A percentile compares a stretch with the other conserved stretches of the same genome.
Conservation (phyloP, 2,888 invertebrate genomes). For the Geophilus truncorum region DNA sequence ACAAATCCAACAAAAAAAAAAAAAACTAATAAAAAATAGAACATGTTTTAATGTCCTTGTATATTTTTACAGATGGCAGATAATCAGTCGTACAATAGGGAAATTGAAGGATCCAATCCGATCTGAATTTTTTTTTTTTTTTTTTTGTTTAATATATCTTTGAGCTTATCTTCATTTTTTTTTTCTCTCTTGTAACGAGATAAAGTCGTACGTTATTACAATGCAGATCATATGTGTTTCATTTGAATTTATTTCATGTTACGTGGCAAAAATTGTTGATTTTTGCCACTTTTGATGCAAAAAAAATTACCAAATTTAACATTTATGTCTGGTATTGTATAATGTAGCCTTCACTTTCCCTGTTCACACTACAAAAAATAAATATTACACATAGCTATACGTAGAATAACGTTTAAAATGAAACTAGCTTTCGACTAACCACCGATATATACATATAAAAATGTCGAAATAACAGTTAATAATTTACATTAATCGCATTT, state of each 20-base stretch:
- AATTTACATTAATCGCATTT: neutral
- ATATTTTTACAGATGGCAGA: constrained; percentile 1
- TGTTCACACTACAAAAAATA: neutral
- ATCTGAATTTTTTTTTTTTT: neutral
- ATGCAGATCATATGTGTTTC: neutral
- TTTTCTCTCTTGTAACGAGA: neutral
- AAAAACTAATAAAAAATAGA: neutral
- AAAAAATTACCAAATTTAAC: neutral
- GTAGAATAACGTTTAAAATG: neutral
- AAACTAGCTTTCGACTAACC: neutral
- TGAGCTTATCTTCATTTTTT: neutral
- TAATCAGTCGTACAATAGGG: neutral
- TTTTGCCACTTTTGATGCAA: neutral
- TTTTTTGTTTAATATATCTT: too few species aligned
- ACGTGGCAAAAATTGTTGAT: neutral
- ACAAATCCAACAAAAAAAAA: too few species aligned
- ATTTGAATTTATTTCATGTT: neutral
- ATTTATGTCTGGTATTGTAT: neutral
- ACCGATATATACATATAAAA: too few species aligned
- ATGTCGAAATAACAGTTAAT: neutral
- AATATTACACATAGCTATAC: neutral
- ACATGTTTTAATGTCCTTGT: neutral
- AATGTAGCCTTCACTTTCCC: neutral
- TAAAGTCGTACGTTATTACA: neutral
- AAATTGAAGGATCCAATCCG: neutral